Percentiles rank a stretch among this genome's conserved stretches.
These are phyloP conservation scores for Tipula lateralis DNA, from an alignment of 2,888 invertebrate genomes.

Conservation along the genomic window DNA sequence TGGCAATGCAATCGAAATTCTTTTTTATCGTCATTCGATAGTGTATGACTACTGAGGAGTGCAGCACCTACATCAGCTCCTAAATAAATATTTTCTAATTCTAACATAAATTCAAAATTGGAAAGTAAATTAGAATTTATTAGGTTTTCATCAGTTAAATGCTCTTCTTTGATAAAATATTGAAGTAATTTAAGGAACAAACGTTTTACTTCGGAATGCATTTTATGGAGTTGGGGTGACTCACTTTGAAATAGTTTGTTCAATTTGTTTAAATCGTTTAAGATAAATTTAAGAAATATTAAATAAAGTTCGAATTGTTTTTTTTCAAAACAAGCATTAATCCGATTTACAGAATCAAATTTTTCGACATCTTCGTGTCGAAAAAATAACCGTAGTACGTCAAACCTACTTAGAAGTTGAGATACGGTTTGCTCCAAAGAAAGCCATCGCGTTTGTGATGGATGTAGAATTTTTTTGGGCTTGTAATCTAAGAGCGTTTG, in stretches of 20 bases:
- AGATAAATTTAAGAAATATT: slow-evolving; percentile 36
- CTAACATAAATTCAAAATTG: too few relatives aligned
- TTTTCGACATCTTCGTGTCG: not conserved
- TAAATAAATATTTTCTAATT: too few relatives aligned
- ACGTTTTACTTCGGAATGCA: not conserved
- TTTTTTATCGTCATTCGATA: too few relatives aligned
- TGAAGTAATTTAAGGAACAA: not conserved
- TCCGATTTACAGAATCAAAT: not conserved
- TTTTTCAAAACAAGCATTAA: not conserved
- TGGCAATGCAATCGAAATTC: slow-evolving; percentile 31
- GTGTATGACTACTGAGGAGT: too few relatives aligned
- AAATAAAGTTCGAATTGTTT: not conserved
- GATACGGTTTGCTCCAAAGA: not conserved
- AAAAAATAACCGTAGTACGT: slow-evolving; percentile 32
- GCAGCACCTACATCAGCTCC: too few relatives aligned
- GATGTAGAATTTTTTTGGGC: slow-evolving; percentile 15
- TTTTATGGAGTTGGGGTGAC: not conserved
- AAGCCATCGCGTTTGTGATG: slow-evolving; percentile 38
- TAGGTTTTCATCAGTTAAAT: too few relatives aligned
- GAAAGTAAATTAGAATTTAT: too few relatives aligned
- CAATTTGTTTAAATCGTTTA: not conserved
- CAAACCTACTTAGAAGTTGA: slow-evolving; percentile 35
- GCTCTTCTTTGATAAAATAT: too few relatives aligned
- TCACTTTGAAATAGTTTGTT: not conserved
- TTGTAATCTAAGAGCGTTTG: slow-evolving; percentile 32